Base-by-base conservation (phyloP, 2,888 invertebrate species). In the Trachelus iudaicus region DNA sequence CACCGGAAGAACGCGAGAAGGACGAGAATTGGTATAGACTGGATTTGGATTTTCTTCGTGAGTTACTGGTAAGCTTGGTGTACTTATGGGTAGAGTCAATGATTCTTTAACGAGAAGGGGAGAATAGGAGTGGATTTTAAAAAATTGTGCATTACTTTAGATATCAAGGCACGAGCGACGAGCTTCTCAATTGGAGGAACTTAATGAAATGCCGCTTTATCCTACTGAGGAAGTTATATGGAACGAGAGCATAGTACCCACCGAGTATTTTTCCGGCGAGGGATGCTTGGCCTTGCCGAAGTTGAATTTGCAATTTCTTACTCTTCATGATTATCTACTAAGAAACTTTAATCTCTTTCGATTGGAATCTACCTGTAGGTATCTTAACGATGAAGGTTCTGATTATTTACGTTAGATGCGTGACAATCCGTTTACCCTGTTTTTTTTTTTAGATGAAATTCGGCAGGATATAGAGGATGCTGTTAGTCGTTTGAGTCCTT, bases 191-290 rank as follows among this genome's bases (percentile, higher is more conserved):
- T 92, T 99, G 77, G 98, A 99, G 89, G 96, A 97, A 77, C 92
- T 99, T 15, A 99, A 99, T 91, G 97, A 98, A 85, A 98, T 99
- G 98, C 99, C 99, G 0, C 93, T 99, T 0, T 99, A 99, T 90
- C 99, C 99, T 0, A 99, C 98, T 0, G 99, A 99, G 91, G 96
- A 97, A 80, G 96, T 99, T 3, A 98, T 99, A 85, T 99, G 99
- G 99, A 98, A 99, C 92, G 99, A 99, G 91, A 99, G 99, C 90
- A 95, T 99, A 73, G 99, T 99, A 0, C 99, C 99, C 0, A 97
- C 98, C 0, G 98, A 99, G 88, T 98, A 98, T 90, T 99, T 97
- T 92, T 97, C 97, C 71, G 98, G 99, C 0, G 99, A 99, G 91
- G 98, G 96, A 33, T 98, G 98, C 86, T 93, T 99, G 56, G 99